phyloP scores from a whole-genome alignment of 2,113 vertebrate genomes.

The Calyptomena viridis region DNA sequence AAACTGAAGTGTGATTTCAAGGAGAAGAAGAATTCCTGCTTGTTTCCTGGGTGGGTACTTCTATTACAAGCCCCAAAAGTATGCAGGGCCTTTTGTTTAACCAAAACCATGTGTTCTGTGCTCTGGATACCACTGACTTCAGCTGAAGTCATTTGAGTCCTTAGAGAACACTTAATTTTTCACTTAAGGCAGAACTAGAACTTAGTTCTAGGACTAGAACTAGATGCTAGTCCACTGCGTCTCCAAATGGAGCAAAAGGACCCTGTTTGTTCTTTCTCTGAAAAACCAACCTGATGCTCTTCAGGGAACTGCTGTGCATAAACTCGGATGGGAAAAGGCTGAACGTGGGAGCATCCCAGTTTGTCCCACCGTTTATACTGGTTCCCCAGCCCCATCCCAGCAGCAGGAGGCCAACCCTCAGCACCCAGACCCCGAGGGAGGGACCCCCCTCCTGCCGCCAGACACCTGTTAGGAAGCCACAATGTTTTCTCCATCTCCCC shows the following conservation, averaged over 20 bases:
- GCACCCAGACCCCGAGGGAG: rapidly evolving
- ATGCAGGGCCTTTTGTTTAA: constrained; percentile 15
- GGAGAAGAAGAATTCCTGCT: not conserved
- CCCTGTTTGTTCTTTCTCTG: rapidly evolving
- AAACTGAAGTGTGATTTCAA: not conserved
- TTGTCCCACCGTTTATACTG: not conserved
- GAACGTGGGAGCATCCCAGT: not conserved
- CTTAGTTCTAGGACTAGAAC: not conserved
- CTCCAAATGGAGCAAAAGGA: not conserved
- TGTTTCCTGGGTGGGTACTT: constrained; percentile 7
- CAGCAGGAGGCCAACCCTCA: not conserved
- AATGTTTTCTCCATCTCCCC: not conserved
- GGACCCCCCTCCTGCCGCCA: not conserved
- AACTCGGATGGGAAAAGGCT: not conserved
- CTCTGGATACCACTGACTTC: not conserved
- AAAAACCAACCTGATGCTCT: not conserved
- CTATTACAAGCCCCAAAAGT: constrained; percentile 14
- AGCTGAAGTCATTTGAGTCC: not conserved
- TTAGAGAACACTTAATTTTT: not conserved
- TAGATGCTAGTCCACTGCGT: not conserved
- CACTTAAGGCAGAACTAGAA: not conserved
- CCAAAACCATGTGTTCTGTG: not conserved
- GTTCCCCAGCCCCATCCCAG: not conserved
- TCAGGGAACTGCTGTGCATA: not conserved
- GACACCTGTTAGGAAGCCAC: rapidly evolving